A percentile compares a stretch with the other conserved stretches of the same genome.
Conservation (phyloP, 2,888 invertebrate species). For the Stenodema calcarata region DNA sequence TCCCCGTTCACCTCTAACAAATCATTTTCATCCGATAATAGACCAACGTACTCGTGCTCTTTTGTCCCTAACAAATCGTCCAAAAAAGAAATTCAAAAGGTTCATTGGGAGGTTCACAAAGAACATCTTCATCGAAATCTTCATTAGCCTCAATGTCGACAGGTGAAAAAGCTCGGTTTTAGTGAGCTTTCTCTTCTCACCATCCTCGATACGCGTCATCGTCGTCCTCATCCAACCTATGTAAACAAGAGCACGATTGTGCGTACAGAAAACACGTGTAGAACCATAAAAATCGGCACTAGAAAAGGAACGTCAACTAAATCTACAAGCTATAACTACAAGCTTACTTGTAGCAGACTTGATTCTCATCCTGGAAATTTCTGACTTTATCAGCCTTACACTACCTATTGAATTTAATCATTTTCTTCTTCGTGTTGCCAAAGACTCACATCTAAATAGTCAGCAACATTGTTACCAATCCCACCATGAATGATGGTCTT, state of each 20-base stretch:
- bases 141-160: not conserved
- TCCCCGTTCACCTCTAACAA: not conserved
- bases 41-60: not conserved
- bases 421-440: too few relatives aligned
- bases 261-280: not conserved
- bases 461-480: too few relatives aligned
- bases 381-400: too few relatives aligned
- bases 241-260: not conserved
- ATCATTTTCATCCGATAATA: not conserved
- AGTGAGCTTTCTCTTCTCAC: not conserved
- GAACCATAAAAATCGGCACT: not conserved
- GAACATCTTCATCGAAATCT: not conserved
- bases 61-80: not conserved
- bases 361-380: too few relatives aligned
- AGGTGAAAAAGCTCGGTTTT: not conserved
- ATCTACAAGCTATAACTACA: too few relatives aligned
- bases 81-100: not conserved
- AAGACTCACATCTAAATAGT: too few relatives aligned
- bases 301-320: not conserved
- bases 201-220: not conserved
- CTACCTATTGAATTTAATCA: too few relatives aligned
- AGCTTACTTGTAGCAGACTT: too few relatives aligned
- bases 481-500: too few relatives aligned
- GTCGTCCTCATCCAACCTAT: not conserved
- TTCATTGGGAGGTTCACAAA: not conserved